These are phyloP conservation scores for Oreochromis aureus DNA, from an alignment of 2,113 vertebrate species.

Conservation along the genomic window DNA sequence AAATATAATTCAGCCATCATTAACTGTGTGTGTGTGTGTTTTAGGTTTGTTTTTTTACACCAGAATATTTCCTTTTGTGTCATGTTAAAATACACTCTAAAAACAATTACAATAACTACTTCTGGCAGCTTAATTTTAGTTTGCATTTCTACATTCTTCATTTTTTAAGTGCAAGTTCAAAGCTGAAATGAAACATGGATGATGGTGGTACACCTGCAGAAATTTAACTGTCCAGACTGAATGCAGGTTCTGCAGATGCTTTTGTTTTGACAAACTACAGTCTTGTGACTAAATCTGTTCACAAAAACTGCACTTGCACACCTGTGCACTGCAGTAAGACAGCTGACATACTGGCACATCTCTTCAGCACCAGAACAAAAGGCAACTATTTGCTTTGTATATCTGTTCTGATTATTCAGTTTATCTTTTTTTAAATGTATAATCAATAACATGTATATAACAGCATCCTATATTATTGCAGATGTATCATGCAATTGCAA, in stretches of 20 bases:
- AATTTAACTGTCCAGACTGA: neutral
- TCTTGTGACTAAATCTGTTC: neutral
- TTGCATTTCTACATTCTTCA: neutral
- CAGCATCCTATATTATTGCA: neutral
- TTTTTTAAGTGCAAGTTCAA: neutral
- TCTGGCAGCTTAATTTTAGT: neutral
- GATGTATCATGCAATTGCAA: fast-evolving
- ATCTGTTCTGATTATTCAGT: neutral
- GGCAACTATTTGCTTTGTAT: neutral
- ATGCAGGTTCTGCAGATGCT: neutral
- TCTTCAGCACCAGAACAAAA: neutral
- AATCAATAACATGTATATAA: neutral
- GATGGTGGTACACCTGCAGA: neutral
- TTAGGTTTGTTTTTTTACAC: neutral
- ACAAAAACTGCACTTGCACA: neutral
- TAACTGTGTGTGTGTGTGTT: neutral
- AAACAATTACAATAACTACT: neutral
- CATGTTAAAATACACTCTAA: neutral
- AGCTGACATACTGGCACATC: neutral
- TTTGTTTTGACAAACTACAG: neutral
- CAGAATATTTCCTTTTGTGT: neutral
- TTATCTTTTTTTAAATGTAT: neutral
- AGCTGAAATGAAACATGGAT: neutral
- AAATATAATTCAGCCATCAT: neutral
- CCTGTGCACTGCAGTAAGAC: neutral